Base-by-base conservation (phyloP, 2,888 invertebrate species). In the Chloroclysta siterata region DNA sequence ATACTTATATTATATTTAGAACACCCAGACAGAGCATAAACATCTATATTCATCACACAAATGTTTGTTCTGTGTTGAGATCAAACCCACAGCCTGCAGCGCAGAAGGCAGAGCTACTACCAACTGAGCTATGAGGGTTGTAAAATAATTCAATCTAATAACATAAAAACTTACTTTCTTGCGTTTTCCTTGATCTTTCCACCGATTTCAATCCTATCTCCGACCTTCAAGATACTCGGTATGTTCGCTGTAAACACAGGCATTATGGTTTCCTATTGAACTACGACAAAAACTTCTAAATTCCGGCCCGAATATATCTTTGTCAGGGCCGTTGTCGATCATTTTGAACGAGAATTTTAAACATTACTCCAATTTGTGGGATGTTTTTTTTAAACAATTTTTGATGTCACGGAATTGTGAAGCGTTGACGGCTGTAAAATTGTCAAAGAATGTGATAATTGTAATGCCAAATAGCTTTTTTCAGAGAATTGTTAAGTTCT, bases 121-220 rank as follows among this genome's bases (percentile, higher is more conserved):
- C 22, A n/a, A n/a, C n/a, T n/a, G 22, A 22, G 22, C n/a, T n/a
- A n/a, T 22, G 22, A 22, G 22, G 22, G n/a, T n/a, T n/a, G n/a
- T n/a, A n/a, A n/a, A n/a, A n/a, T n/a, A n/a, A n/a, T n/a, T n/a
- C n/a, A n/a, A n/a, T n/a, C n/a, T n/a, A n/a, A n/a, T n/a, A n/a
- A n/a, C n/a, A n/a, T n/a, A n/a, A n/a, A n/a, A n/a, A n/a, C 88
- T 84, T 81, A 93, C 92, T 93, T 93, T 70, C 91, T 79, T 36
- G 92, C 92, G 74, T 89, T 89, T 58, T 92, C 90, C 70, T 90
- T 91, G 70, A 92, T 93, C 84, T 89, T 90, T 41, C 92, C 92
- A 47, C 92, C 92, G 62, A 93, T 91, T 81, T 92, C 92, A 48
- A 93, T 90, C 69, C 84, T 84, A 67, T 93, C 92, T 5, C 92